Base-by-base conservation (phyloP, 2,797 vertebrate genomes). In the Mormyrops boulengeri region DNA sequence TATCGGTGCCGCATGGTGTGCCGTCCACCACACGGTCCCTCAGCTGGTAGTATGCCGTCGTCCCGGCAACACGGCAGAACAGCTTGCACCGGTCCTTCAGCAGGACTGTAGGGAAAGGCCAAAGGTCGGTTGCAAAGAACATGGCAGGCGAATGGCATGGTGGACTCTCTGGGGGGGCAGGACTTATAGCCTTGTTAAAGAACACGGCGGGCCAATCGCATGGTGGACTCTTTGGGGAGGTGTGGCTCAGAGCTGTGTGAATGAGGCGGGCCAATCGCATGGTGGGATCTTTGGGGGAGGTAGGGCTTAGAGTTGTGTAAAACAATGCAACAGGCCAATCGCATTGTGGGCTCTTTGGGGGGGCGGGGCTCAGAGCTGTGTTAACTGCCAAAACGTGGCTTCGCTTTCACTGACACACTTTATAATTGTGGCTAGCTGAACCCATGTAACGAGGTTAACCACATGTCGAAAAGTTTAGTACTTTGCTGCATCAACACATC, bases 41-140 rank as follows among this genome's bases (percentile, higher is more conserved):
- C 92, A 99, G 94, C 92, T 98, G 98, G 95, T 99, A 99, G 95
- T 99, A 99, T 49, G 96, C 96, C 91, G 95, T 97, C 34, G 98
- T 97, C 90, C 97, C 98, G 82, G 97, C 96, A 85, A 97, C 98
- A 62, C 97, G 97, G 93, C 98, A 99, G 95, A 98, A 99, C 89
- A 99, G 97, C 94, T 99, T 99, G 95, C 98, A 99, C 88, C 98
- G 98, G 96, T 99, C 98, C 96, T 99, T 99, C 95, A 98, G 95
- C 90, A 97, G 93, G 95, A 99, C 98, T 99, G 93, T 77, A 93
- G 88, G 92, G 90, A 92, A 90, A 94, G 93, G 91, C 90, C 11
- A 1, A 50, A 44, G 3, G 11, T 49, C 82, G 22, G 44, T 1
- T 4, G 2, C 11, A 60, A 17, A 87, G 8, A 85, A 52, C n/a